Conservation (phyloP, 2,888 invertebrate species). For the Catocala fraxini region DNA sequence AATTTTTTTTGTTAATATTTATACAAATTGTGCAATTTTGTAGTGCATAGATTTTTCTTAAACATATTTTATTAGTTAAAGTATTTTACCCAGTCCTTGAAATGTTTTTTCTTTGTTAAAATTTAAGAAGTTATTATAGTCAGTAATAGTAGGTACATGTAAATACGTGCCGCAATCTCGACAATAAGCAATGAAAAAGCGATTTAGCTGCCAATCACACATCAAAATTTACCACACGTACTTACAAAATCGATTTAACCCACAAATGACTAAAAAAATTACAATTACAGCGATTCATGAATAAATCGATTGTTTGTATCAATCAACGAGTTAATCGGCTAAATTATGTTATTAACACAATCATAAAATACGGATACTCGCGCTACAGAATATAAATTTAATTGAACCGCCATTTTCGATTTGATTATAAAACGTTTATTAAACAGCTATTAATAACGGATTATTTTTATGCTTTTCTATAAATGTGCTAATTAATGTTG, state of each 20-base stretch:
- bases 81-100: no score
- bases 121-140: no score
- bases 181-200: neutral
- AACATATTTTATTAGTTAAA: no score
- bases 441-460: conserved; percentile 2
- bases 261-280: conserved; percentile 30
- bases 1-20: no score
- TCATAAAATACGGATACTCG: conserved; percentile 21
- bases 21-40: no score
- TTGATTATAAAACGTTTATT: conserved; percentile 8
- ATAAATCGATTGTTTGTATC: conserved; percentile 51
- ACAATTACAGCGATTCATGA: conserved; percentile 52
- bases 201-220: neutral
- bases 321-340: conserved; percentile 30
- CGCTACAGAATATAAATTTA: conserved; percentile 4
- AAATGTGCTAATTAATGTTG: conserved; percentile 6
- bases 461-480: conserved; percentile 4
- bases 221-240: conserved; percentile 1
- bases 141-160: no score
- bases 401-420: conserved; percentile 6
- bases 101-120: no score
- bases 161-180: no score
- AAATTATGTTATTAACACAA: conserved; percentile 23
- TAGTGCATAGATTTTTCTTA: no score
- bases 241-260: conserved; percentile 8